Conservation (phyloP, 2,113 vertebrate genomes). For the Tringa solitaria region DNA sequence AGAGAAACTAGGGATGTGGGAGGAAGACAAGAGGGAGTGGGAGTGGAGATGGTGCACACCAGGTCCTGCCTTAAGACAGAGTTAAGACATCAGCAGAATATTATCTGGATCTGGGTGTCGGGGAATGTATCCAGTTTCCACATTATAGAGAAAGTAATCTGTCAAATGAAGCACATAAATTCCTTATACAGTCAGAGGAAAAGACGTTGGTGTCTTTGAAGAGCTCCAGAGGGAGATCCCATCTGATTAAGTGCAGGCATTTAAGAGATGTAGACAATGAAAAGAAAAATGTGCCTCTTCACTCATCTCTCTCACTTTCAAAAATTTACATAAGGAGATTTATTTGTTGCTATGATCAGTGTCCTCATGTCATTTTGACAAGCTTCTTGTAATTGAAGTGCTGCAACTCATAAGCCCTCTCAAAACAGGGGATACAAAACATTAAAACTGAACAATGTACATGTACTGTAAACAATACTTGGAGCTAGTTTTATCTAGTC, state of each 20-base stretch:
- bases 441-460: neutral
- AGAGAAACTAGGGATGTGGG: neutral
- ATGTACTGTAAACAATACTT: neutral
- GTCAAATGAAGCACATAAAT: constrained; percentile 29
- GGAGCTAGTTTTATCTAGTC: neutral
- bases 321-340: constrained; percentile 1
- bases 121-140: neutral
- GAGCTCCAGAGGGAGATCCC: constrained; percentile 20
- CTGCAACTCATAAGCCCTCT: neutral
- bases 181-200: neutral
- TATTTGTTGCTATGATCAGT: neutral
- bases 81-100: neutral
- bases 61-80: rapidly evolving
- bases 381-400: neutral
- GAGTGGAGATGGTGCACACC: neutral
- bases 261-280: constrained; percentile 6
- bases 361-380: neutral
- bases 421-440: neutral
- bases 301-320: neutral
- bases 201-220: constrained; percentile 20
- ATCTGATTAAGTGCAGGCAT: constrained; percentile 5
- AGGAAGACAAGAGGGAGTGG: neutral
- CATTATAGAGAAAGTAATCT: neutral
- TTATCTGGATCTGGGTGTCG: neutral
- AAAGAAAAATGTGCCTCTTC: constrained; percentile 19